phyloP scores from a whole-genome alignment of 2,888 invertebrate species.

The Chymomyza procnemis region DNA sequence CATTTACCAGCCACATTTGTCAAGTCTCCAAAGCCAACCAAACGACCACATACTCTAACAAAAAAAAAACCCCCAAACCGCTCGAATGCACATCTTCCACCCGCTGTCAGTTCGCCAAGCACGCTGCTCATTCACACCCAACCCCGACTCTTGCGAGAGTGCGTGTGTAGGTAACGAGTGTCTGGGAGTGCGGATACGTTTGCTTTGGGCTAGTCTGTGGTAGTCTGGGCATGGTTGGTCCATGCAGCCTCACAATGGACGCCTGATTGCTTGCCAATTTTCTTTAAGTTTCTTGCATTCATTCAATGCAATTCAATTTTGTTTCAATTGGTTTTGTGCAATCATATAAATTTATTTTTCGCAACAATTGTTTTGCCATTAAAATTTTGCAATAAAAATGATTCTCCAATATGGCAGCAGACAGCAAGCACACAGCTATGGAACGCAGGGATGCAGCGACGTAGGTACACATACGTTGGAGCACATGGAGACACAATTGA shows the following conservation, averaged over 20 bases:
- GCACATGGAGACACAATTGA: constrained; percentile 32
- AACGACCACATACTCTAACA: background rate
- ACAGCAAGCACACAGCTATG: background rate
- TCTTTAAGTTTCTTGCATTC: constrained; percentile 23
- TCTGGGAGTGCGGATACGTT: background rate
- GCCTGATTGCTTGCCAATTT: constrained; percentile 26
- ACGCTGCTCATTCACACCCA: background rate
- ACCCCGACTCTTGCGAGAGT: too few species aligned
- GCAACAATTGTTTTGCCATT: constrained; percentile 72
- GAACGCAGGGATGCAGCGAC: background rate
- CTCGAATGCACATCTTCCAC: background rate
- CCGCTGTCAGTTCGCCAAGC: too few species aligned
- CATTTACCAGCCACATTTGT: constrained; percentile 5
- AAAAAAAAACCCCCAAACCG: background rate
- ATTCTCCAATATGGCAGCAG: background rate
- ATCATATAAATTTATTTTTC: constrained; percentile 51
- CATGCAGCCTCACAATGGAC: constrained; percentile 8
- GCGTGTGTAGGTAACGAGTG: background rate
- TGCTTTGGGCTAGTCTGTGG: background rate
- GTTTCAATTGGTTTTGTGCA: constrained; percentile 15
- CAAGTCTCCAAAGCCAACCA: background rate
- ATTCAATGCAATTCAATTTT: constrained; percentile 21
- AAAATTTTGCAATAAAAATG: constrained; percentile 41
- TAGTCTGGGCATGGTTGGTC: background rate
- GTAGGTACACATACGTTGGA: background rate